Evolutionary conservation across 2,888 invertebrate species (phyloP).

Genomic region (Oxystoma pomonae): DNA sequence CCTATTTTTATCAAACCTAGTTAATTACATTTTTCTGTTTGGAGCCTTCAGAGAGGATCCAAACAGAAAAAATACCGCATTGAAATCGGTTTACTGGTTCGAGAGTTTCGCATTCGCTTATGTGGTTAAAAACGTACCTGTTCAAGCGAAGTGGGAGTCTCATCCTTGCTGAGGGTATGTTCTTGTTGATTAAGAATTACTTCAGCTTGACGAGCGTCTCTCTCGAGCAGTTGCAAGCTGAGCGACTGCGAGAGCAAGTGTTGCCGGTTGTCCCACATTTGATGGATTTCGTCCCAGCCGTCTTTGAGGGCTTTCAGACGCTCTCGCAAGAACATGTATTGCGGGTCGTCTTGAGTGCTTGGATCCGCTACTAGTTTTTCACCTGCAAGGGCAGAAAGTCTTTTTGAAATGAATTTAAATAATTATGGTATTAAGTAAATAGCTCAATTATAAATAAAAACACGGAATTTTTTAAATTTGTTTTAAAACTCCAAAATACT

Average conservation of each 20-base stretch:
- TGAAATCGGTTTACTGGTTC: too few relatives aligned
- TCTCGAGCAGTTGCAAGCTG: constrained; percentile 90
- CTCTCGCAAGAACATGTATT: constrained; percentile 99
- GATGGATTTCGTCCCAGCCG: constrained; percentile 98
- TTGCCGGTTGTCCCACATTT: constrained; percentile 99
- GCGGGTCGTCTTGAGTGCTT: constrained; percentile 90
- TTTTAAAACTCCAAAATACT: too few relatives aligned
- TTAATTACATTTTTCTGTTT: too few relatives aligned
- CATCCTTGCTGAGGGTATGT: constrained; percentile 94
- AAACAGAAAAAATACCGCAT: too few relatives aligned
- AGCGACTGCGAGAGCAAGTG: constrained; percentile 90
- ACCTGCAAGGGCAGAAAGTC: constrained; percentile 41
- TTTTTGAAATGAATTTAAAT: too few relatives aligned
- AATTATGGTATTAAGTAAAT: too few relatives aligned
- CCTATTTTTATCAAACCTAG: too few relatives aligned
- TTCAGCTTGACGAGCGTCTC: constrained; percentile 97
- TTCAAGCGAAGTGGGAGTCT: constrained; percentile 89
- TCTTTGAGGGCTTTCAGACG: constrained; percentile 96
- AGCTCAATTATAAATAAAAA: too few relatives aligned
- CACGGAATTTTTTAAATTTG: too few relatives aligned
- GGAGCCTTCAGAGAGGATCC: too few relatives aligned
- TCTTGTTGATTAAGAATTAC: constrained; percentile 97
- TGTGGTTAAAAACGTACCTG: constrained; percentile 54
- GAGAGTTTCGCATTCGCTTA: too few relatives aligned
- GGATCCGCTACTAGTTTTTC: constrained; percentile 88